Evolutionary conservation across 1,140 invertebrate species (phyloP), one percentile per base, ranked within the genome.

Genomic region (Archivesica marissinica): DNA sequence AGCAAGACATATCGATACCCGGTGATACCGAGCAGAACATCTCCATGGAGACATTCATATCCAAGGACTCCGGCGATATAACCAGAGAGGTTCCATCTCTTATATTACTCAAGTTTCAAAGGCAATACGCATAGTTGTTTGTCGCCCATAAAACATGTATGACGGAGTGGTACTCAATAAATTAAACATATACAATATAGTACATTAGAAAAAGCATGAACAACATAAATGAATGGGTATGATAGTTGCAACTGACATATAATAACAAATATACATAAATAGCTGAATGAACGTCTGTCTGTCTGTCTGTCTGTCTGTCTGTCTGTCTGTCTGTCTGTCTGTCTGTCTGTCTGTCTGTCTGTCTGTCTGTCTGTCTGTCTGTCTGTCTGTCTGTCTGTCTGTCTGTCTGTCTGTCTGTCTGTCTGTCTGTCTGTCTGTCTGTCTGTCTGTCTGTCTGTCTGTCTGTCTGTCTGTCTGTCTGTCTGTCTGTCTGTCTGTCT

Each of bases 21-120:
- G 70, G 23, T 23, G 44, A 66, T 50, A 39, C 25, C 20, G 41
- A 23, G 4, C 76, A 54, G 23, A 41, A 83, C 39, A 47, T 82
- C 41, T 59, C 66, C 33, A 83, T 83, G 80, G 80, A 83, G 20
- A 74, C 70, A 9, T 56, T 56, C 52, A 38, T 41, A 13, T 50
- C 64, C 9, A 83, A 75, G 33, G 68, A 74, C 59, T 25, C 66
- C 9, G 44, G 28, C 2, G 47, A 61, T 11, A 44, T 47, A n/a
- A 44, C 68, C 25, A 74, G 70, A 74, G 68, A 83, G 52, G 70
- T 72, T 39, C 20, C 44, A 23, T 56, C 35, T 35, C 30, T 23
- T 52, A 13, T 20, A 3, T 23, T 28, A 44, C 17, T 50, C 47
- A 52, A 25, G 6, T 52, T 20, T 52, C 47, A 17, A 25, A 2